Evolutionary conservation across 2,113 vertebrate genomes (phyloP).

Genomic region (Daphoenositta chrysoptera): DNA sequence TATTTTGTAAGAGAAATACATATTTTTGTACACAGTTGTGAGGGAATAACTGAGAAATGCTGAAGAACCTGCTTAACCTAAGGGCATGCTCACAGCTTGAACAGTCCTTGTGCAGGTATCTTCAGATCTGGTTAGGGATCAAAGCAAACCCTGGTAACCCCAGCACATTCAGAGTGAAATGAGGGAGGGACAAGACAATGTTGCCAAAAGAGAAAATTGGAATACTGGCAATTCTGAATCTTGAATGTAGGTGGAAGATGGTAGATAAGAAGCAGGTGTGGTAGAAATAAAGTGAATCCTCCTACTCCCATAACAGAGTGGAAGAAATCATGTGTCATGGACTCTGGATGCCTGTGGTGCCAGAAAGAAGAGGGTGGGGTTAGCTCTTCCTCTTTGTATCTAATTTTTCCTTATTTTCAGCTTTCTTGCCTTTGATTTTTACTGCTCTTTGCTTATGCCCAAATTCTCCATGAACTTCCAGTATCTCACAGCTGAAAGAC

Average conservation of each 20-base stretch:
- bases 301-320: neutral
- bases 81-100: neutral
- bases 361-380: neutral
- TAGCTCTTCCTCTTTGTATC: neutral
- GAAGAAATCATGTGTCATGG: conserved; percentile 6
- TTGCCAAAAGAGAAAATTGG: neutral
- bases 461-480: neutral
- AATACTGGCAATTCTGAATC: conserved; percentile 1
- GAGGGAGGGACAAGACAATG: neutral
- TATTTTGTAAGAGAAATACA: neutral
- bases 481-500: neutral
- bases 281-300: conserved; percentile 15
- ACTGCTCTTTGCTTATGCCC: neutral
- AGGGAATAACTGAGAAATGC: neutral
- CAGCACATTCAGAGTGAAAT: neutral
- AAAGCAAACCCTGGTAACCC: neutral
- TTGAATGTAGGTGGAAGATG: conserved; percentile 40
- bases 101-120: neutral
- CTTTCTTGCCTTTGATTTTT: conserved; percentile 18
- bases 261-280: conserved; percentile 32
- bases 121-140: neutral
- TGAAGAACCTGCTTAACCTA: neutral
- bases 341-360: neutral
- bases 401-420: neutral
- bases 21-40: neutral